Base-by-base conservation (phyloP, 2,888 invertebrate species). In the Empis stercorea region DNA sequence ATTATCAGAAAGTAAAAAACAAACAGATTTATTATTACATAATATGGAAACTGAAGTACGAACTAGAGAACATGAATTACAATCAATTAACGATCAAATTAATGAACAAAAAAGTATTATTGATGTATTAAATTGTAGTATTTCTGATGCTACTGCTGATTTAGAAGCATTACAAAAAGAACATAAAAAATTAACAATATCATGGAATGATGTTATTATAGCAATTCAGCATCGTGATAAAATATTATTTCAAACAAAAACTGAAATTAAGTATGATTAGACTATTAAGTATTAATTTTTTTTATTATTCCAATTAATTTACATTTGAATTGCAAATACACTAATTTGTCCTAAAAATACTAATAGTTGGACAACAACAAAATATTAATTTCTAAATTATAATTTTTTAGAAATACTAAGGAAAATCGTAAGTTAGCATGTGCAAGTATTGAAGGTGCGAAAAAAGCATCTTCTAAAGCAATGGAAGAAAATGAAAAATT, bases 161-260 rank as follows among this genome's bases (percentile, higher is more conserved):
- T 67, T 87, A 17, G 82, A 84, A 60, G 80, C 78, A 17, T 61
- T 86, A 43, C 79, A 82, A 56, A 68, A 76, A 43, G 86, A 87
- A 56, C 79, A 84, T 51, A 77, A 78, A 36, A 77, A 79, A 5
- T 68, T 87, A 15, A 73, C 81, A 52, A 78, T 78, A 56, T 74
- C 83, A 7, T 87, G 87, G 87, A 80, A 82, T 60, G 78, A 81
- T 13, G 81, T 86, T 37, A 73, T 87, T 3, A 71, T 79, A 11
- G 80, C 80, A 48, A 82, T 87, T 51, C 73, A 76, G 17, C 78
- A 81, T 48, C 66, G 84, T 17, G 85, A 87, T 61, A 78, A 76
- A 55, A 75, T 80, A 2, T 74, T 77, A 49, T 75, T 76, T 51
- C 75, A 78, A 44, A 72, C 82, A 9, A 36, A 37, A 40, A 17